A percentile compares a stretch with the other conserved stretches of the same genome.
phyloP scores from a whole-genome alignment of 2,797 vertebrate species.

The Cottoperca gobio region DNA sequence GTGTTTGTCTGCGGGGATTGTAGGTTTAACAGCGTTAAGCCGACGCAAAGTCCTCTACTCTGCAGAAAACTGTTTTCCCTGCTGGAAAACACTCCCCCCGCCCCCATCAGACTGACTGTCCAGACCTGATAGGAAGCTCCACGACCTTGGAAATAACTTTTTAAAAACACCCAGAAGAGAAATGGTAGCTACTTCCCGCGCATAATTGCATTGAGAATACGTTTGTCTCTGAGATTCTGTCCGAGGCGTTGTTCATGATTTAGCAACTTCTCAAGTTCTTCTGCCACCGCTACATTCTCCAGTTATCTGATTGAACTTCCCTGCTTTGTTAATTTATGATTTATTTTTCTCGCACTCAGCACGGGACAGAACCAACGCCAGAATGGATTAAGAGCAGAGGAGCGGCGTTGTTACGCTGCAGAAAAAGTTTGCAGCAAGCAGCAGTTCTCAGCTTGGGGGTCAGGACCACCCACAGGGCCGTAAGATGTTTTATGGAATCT shows the following conservation, averaged over 20 bases:
- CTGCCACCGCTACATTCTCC: conserved; percentile 1
- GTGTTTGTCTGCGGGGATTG: conserved; percentile 81
- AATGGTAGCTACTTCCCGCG: conserved; percentile 40
- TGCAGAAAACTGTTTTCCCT: conserved; percentile 79
- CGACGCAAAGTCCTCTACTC: conserved; percentile 79
- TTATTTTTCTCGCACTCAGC: conserved; percentile 38
- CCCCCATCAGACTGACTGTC: conserved; percentile 65
- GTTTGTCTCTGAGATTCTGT: conserved; percentile 36
- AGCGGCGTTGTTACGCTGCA: conserved; percentile 9
- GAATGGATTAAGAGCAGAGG: conserved; percentile 28
- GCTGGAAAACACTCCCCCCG: conserved; percentile 58
- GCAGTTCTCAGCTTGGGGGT: conserved; percentile 47
- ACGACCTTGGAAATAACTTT: conserved; percentile 71
- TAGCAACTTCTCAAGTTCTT: conserved; percentile 34
- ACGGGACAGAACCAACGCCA: conserved; percentile 19
- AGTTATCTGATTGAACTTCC: conserved; percentile 24
- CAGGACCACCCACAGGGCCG: conserved; percentile 45
- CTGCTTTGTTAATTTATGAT: conserved; percentile 41
- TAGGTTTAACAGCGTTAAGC: conserved; percentile 82
- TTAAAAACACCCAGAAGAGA: conserved; percentile 55
- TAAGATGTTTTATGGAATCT: conserved; percentile 60
- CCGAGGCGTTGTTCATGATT: conserved; percentile 14
- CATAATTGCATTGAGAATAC: conserved; percentile 47
- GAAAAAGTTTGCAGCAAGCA: conserved; percentile 47
- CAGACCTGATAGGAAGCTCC: conserved; percentile 75